Conservation (phyloP, 1,140 invertebrate species). For the Leptoteleia sp. region DNA sequence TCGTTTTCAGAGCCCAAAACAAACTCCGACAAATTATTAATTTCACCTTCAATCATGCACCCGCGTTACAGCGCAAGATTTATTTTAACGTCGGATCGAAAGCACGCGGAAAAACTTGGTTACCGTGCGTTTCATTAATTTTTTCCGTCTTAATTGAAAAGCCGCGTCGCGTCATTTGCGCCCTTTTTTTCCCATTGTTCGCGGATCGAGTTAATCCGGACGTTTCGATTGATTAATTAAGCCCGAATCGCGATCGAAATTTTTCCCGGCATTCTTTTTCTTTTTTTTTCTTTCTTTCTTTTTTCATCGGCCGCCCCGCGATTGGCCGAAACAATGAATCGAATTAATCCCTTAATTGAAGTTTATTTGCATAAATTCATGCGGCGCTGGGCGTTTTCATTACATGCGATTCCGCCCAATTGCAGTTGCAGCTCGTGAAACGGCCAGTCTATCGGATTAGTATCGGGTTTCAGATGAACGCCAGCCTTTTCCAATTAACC, state of each 20-base stretch:
- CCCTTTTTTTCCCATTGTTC: neutral
- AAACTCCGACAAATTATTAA: neutral
- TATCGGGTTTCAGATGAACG: conserved; percentile 60
- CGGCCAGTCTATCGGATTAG: conserved; percentile 61
- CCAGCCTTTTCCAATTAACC: conserved; percentile 75
- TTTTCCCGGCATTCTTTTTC: conserved; percentile 1
- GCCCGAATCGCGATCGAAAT: neutral
- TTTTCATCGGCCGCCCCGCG: neutral
- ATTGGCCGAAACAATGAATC: conserved; percentile 53
- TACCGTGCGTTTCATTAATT: conserved; percentile 4
- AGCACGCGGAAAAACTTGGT: conserved; percentile 4
- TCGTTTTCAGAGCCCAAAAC: neutral
- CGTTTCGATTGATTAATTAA: conserved; percentile 8
- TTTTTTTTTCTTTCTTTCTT: no score
- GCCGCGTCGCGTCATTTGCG: conserved; percentile 1
- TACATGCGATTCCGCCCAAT: no score
- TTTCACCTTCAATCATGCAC: neutral
- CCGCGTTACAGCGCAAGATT: neutral
- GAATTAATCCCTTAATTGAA: conserved; percentile 59
- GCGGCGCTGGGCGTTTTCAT: no score
- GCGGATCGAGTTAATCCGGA: neutral
- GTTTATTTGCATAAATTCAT: conserved; percentile 66
- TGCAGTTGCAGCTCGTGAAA: conserved; percentile 41
- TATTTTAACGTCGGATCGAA: conserved; percentile 1
- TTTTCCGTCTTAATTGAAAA: conserved; percentile 28